phyloP scores from a whole-genome alignment of 2,888 invertebrate species.

The Iselma pallidipennis region DNA sequence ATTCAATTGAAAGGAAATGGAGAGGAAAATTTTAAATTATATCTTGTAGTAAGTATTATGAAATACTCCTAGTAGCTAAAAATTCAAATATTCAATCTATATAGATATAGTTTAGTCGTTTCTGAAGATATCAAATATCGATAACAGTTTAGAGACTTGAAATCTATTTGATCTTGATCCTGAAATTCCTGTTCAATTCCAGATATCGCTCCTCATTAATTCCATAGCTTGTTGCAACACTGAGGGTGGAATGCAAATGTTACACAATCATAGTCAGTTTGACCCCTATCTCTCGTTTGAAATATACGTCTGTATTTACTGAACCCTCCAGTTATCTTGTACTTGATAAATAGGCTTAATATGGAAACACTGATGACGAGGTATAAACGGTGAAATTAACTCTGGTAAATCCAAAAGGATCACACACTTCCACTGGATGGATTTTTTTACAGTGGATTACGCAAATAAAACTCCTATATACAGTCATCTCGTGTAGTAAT shows the following conservation, averaged over 20 bases:
- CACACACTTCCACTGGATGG: not conserved
- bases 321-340: constrained; percentile 34
- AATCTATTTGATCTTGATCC: not conserved
- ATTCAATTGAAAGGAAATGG: not conserved
- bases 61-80: not conserved
- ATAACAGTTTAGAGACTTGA: not conserved
- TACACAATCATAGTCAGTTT: constrained; percentile 22
- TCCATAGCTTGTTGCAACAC: constrained; percentile 17
- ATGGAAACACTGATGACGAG: constrained; percentile 26
- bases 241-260: constrained; percentile 30
- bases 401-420: not conserved
- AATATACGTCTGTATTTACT: constrained; percentile 32
- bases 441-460: not conserved
- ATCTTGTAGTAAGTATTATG: too few species aligned
- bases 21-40: too few species aligned
- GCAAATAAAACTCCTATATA: not conserved
- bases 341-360: constrained; percentile 33
- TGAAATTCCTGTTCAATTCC: not conserved
- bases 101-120: too few species aligned
- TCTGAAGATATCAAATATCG: not conserved
- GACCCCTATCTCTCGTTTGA: constrained; percentile 23
- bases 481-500: not conserved
- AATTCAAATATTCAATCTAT: not conserved
- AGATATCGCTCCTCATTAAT: constrained; percentile 14
- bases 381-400: constrained; percentile 18